Conservation (phyloP, 1,140 invertebrate species). For the Musca vetustissima region DNA sequence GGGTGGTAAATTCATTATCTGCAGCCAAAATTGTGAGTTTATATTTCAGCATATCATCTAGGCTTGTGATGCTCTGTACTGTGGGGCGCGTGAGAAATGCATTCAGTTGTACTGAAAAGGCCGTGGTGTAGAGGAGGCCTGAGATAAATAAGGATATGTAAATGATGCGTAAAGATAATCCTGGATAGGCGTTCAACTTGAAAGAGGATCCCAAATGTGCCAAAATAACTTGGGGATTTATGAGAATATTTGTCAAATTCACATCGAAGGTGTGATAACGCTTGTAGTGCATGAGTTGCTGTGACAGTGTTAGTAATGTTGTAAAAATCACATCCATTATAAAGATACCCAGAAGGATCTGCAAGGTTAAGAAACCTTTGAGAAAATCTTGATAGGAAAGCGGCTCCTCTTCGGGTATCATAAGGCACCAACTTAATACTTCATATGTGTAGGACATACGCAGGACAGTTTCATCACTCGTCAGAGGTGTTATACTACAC, state of each 20-base stretch:
- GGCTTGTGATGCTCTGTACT: neutral
- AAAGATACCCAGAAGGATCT: neutral
- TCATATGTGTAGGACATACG: constrained; percentile 8
- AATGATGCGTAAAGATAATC: neutral
- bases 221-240: constrained; percentile 8
- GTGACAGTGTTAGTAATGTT: neutral
- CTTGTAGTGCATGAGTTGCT: neutral
- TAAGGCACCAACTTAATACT: constrained; percentile 4
- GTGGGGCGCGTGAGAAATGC: neutral
- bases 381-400: constrained; percentile 4
- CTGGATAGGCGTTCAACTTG: neutral
- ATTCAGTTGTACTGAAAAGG: constrained; percentile 9
- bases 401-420: neutral
- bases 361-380: neutral
- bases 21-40: neutral
- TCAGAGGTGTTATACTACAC: neutral
- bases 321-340: constrained; percentile 2
- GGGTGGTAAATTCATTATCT: neutral
- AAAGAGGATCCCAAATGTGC: constrained; percentile 9
- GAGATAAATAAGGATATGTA: neutral
- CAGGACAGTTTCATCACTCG: neutral
- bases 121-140: neutral
- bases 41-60: constrained; percentile 10
- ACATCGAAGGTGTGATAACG: neutral
- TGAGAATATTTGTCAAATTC: neutral